Percentiles rank a stretch among this genome's conserved stretches.
Evolutionary conservation across 2,797 vertebrate species (phyloP).

Genomic region (Xenentodon cancila): DNA sequence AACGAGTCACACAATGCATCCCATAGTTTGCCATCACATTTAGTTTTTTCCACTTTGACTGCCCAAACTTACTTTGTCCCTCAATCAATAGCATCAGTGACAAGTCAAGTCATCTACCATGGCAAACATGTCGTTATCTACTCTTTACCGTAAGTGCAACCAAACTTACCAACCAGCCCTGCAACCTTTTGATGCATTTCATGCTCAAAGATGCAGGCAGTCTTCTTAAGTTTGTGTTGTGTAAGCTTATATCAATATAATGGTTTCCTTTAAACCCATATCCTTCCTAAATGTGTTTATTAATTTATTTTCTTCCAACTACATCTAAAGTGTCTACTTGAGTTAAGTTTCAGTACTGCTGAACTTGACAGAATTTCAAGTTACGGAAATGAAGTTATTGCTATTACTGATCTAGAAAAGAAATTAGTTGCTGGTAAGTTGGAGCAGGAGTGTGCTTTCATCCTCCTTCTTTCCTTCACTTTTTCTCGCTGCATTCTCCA

Average conservation of each 20-base stretch:
- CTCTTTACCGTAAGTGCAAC: no score
- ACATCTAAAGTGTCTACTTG: conserved; percentile 3
- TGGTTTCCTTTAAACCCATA: conserved; percentile 28
- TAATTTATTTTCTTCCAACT: conserved; percentile 25
- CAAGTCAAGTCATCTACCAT: no score
- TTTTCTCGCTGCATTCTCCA: conserved; percentile 36
- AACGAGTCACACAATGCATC: no score
- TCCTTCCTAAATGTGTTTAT: conserved; percentile 1
- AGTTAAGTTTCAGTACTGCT: conserved; percentile 20
- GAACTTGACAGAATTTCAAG: conserved; percentile 15
- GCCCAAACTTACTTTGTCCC: no score
- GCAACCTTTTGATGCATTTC: not conserved
- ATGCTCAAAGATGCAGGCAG: conserved; percentile 21
- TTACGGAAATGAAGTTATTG: no score
- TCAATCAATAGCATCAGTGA: no score
- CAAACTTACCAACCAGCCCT: no score
- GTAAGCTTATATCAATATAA: conserved; percentile 39
- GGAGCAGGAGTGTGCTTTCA: conserved; percentile 15
- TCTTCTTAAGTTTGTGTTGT: conserved; percentile 34
- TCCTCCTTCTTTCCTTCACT: conserved; percentile 28
- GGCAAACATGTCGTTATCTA: no score
- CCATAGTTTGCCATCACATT: no score
- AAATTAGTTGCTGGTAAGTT: conserved; percentile 29
- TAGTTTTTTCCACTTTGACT: no score
- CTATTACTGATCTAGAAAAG: conserved; percentile 36